These are phyloP conservation scores for Neoitamus cyanurus DNA, from an alignment of 2,888 invertebrate species.

Conservation along the genomic window DNA sequence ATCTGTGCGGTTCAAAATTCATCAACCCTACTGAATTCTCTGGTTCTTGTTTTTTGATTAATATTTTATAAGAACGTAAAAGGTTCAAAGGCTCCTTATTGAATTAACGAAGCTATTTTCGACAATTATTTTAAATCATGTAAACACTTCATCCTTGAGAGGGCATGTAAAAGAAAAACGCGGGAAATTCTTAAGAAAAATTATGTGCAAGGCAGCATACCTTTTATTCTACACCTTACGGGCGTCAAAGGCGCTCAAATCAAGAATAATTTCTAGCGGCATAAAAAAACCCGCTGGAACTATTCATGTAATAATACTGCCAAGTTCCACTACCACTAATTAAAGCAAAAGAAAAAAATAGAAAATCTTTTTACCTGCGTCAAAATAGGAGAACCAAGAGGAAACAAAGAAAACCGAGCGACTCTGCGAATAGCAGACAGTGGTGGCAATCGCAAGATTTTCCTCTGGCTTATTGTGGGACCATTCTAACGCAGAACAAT, in stretches of 20 bases:
- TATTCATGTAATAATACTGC: not conserved
- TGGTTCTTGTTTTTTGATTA: too few relatives aligned
- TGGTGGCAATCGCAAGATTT: not conserved
- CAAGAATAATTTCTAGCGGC: not conserved
- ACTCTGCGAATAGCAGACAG: not conserved
- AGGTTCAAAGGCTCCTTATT: too few relatives aligned
- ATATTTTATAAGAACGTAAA: too few relatives aligned
- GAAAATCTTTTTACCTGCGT: not conserved
- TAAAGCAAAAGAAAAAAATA: not conserved
- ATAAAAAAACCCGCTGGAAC: not conserved
- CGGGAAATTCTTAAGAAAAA: not conserved
- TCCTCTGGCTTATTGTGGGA: not conserved
- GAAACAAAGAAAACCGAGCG: not conserved
- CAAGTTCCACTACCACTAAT: not conserved
- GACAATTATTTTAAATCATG: too few relatives aligned
- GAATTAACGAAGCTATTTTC: not conserved
- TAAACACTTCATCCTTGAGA: not conserved
- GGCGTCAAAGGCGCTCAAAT: not conserved
- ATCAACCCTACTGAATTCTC: too few relatives aligned
- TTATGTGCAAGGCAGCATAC: not conserved
- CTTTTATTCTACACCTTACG: not conserved
- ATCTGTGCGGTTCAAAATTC: too few relatives aligned
- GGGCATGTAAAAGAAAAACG: not conserved
- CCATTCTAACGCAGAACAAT: not conserved
- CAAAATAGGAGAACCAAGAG: not conserved